These are phyloP conservation scores for Caenorhabditis doughertyi DNA, from an alignment of 2,888 invertebrate species.

Conservation along the genomic window DNA sequence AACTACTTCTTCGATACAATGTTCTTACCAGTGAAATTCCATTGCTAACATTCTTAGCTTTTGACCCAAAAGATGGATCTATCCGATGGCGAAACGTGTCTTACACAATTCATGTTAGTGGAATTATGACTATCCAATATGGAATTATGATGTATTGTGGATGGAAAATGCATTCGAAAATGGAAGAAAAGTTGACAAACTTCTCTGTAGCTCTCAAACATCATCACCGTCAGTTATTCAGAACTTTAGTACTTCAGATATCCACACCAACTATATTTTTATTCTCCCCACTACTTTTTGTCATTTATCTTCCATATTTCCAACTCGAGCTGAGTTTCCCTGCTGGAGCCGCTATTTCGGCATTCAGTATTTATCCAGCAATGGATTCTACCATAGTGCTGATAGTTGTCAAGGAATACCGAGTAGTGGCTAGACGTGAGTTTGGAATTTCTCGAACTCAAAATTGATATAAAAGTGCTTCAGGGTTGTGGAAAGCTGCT, in stretches of 20 bases:
- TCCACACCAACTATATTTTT: conserved; percentile 19
- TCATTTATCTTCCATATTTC: conserved; percentile 5
- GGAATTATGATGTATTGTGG: conserved; percentile 33
- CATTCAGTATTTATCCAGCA: conserved; percentile 26
- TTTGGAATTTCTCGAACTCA: neutral
- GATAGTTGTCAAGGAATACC: conserved; percentile 23
- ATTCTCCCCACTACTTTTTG: conserved; percentile 20
- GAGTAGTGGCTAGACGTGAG: conserved; percentile 4
- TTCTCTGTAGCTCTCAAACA: conserved; percentile 1
- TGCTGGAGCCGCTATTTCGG: neutral
- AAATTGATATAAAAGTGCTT: neutral
- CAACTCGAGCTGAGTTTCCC: conserved; percentile 14
- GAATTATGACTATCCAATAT: conserved; percentile 2
- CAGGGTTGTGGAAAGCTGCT: neutral
- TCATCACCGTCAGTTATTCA: conserved; percentile 32
- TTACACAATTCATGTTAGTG: neutral
- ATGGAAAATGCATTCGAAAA: neutral
- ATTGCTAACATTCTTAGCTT: neutral
- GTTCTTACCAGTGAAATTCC: neutral
- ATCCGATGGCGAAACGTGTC: neutral
- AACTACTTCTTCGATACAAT: neutral
- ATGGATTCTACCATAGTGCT: conserved; percentile 19
- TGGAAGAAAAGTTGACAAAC: conserved; percentile 16
- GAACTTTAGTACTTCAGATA: conserved; percentile 12
- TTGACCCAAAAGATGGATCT: neutral